Conservation (phyloP, 2,888 invertebrate genomes). For the Synergus umbraculus region DNA sequence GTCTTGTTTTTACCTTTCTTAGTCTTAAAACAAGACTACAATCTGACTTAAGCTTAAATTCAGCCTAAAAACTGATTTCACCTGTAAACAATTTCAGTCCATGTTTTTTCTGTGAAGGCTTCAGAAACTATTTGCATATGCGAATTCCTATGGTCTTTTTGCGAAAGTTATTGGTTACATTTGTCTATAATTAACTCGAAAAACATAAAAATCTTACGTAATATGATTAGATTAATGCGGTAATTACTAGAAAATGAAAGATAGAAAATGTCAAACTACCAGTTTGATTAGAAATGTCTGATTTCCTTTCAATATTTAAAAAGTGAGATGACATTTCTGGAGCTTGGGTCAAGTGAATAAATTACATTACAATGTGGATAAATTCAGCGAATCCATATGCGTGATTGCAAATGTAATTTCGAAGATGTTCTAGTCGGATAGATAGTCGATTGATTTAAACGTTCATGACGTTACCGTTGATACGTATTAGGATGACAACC, state of each 20-base stretch:
- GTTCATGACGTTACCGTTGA: background rate
- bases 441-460: background rate
- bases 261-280: background rate
- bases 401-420: background rate
- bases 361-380: background rate
- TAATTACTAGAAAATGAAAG: background rate
- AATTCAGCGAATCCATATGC: background rate
- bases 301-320: background rate
- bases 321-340: background rate
- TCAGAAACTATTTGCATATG: too few species aligned
- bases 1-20: too few species aligned
- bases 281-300: background rate
- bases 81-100: too few species aligned
- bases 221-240: background rate
- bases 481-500: slow-evolving; percentile 34
- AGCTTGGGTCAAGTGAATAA: background rate
- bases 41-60: too few species aligned
- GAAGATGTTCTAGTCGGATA: background rate
- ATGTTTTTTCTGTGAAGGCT: too few species aligned
- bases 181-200: too few species aligned
- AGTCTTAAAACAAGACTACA: too few species aligned
- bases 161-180: too few species aligned
- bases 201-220: background rate
- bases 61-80: too few species aligned
- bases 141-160: too few species aligned